A percentile compares a stretch with the other conserved stretches of the same genome.
phyloP scores from a whole-genome alignment of 2,113 vertebrate species.

The Psittacus erithacus region DNA sequence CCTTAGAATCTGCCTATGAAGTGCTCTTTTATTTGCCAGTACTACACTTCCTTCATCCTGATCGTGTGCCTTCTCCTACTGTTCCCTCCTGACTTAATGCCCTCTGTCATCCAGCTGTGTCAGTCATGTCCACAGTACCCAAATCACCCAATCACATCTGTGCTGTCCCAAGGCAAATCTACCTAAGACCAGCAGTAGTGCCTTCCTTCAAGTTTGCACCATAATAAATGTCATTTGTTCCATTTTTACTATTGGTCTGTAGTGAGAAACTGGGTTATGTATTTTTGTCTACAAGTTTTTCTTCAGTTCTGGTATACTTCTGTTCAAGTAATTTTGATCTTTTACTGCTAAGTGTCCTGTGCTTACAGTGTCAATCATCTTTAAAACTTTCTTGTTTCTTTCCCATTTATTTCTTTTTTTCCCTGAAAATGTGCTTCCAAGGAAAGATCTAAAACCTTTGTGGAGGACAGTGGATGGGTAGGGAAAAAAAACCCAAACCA shows the following conservation, averaged over 20 bases:
- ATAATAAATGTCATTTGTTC: not conserved
- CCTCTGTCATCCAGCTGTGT: not conserved
- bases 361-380: not conserved
- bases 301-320: not conserved
- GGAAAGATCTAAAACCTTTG: not conserved
- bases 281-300: not conserved
- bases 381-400: not conserved
- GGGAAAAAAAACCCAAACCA: not conserved
- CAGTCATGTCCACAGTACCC: accelerated
- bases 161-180: not conserved
- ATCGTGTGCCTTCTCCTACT: not conserved
- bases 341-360: not conserved
- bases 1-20: not conserved
- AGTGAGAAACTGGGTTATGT: not conserved
- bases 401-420: not conserved
- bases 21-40: not conserved
- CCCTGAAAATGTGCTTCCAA: not conserved
- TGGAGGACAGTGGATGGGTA: not conserved
- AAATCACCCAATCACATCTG: not conserved
- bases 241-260: not conserved
- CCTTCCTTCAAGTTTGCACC: not conserved
- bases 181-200: not conserved
- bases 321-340: not conserved
- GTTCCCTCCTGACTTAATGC: not conserved
- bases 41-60: not conserved